phyloP scores from a whole-genome alignment of 1,140 invertebrate species.

The Aphis gossypii region DNA sequence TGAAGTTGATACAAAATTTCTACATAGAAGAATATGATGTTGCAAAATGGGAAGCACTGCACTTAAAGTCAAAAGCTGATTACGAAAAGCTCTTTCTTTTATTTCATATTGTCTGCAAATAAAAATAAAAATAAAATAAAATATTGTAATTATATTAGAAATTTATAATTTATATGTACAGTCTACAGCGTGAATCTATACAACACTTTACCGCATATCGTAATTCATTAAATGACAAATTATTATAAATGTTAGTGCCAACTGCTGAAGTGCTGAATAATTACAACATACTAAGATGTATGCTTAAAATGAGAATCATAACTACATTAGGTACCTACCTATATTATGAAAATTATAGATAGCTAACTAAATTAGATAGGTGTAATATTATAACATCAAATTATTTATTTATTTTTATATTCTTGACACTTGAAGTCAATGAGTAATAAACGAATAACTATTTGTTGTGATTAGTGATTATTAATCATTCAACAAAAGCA shows the following conservation, averaged over 20 bases:
- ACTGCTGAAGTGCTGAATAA: background rate
- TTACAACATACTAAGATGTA: background rate
- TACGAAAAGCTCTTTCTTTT: slow-evolving; percentile 72
- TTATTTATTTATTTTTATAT: no score
- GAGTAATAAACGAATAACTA: no score
- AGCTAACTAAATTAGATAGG: no score
- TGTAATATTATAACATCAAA: no score
- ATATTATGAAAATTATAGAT: background rate
- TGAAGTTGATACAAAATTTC: slow-evolving; percentile 72
- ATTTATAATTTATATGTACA: background rate
- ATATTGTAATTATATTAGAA: background rate
- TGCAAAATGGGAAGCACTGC: slow-evolving; percentile 73
- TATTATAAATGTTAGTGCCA: background rate
- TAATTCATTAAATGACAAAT: background rate
- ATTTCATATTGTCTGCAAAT: slow-evolving; percentile 70
- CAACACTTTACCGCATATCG: background rate
- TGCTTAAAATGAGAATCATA: background rate
- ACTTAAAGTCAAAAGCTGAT: slow-evolving; percentile 69
- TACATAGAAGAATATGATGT: slow-evolving; percentile 73
- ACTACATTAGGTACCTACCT: no score
- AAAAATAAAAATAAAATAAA: slow-evolving; percentile 48
- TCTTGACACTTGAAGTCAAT: no score
- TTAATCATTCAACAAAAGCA: no score
- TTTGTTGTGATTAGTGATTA: no score
- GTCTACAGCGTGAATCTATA: background rate